Evolutionary conservation across 2,888 invertebrate species (phyloP).

Genomic region (Dryocosmus kuriphilus): DNA sequence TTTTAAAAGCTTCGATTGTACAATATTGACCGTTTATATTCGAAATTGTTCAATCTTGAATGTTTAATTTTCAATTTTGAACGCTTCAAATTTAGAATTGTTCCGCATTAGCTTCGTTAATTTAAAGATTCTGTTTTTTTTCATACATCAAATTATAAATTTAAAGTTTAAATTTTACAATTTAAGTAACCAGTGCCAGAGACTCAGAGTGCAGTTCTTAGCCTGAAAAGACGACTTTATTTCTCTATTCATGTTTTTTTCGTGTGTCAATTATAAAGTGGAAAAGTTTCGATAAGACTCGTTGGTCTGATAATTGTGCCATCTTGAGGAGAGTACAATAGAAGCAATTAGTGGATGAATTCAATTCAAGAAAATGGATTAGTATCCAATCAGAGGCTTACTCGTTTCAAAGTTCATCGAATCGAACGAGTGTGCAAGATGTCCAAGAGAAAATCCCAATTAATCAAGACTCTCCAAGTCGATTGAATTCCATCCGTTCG

Average conservation of each 20-base stretch:
- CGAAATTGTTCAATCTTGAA: too few relatives aligned
- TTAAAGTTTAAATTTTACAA: too few relatives aligned
- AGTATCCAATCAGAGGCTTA: constrained; percentile 34
- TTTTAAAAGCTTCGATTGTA: too few relatives aligned
- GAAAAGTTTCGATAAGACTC: constrained; percentile 1
- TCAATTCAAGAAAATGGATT: constrained; percentile 32
- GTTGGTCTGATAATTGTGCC: constrained; percentile 15
- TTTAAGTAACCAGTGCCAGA: too few relatives aligned
- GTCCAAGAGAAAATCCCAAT: constrained; percentile 29
- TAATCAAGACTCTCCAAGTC: constrained; percentile 22
- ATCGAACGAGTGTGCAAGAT: constrained; percentile 30
- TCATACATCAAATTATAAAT: too few relatives aligned
- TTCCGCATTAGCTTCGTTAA: too few relatives aligned
- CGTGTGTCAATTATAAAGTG: not conserved
- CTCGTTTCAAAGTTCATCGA: constrained; percentile 32
- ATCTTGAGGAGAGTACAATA: constrained; percentile 19
- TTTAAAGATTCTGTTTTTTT: too few relatives aligned
- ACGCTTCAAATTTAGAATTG: too few relatives aligned
- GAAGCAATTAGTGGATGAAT: not conserved
- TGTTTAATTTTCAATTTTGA: too few relatives aligned
- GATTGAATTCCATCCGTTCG: constrained; percentile 17
- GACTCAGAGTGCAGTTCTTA: not conserved
- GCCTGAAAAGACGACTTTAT: not conserved
- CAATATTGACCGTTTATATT: too few relatives aligned
- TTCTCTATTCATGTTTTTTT: not conserved